These are phyloP conservation scores for Paramormyrops kingsleyae DNA, from an alignment of 2,113 vertebrate species.

Conservation along the genomic window DNA sequence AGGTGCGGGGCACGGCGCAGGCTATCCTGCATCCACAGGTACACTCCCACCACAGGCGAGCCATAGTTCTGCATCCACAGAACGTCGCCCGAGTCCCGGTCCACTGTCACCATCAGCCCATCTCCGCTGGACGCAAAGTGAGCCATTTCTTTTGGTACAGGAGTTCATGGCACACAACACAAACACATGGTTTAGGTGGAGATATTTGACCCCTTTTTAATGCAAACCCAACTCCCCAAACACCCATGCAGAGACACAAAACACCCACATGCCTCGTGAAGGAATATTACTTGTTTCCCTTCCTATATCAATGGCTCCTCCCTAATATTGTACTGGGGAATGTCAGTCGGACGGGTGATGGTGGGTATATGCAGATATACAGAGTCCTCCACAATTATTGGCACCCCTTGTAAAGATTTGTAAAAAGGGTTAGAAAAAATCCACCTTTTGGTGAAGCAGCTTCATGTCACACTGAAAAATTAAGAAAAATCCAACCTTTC, in stretches of 20 bases:
- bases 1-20: constrained; percentile 78
- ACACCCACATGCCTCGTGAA: background rate
- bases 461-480: no score
- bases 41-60: constrained; percentile 79
- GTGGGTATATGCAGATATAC: background rate
- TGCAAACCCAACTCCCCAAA: background rate
- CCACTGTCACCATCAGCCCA: constrained; percentile 83
- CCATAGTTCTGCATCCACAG: constrained; percentile 91
- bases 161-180: background rate
- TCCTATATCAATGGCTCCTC: background rate
- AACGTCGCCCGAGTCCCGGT: constrained; percentile 76
- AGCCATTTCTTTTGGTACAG: constrained; percentile 69
- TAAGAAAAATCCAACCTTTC: no score
- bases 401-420: no score
- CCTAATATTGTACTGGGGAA: background rate
- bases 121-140: constrained; percentile 85
- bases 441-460: no score
- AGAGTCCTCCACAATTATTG: background rate
- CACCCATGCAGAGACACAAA: background rate
- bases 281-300: background rate
- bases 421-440: no score
- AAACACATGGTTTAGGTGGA: background rate
- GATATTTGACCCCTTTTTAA: background rate
- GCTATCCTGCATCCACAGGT: constrained; percentile 82
- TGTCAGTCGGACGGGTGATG: background rate